Evolutionary conservation across 2,888 invertebrate genomes (phyloP), one percentile per base, ranked within the genome.

Genomic region (Apotomis turbidana): DNA sequence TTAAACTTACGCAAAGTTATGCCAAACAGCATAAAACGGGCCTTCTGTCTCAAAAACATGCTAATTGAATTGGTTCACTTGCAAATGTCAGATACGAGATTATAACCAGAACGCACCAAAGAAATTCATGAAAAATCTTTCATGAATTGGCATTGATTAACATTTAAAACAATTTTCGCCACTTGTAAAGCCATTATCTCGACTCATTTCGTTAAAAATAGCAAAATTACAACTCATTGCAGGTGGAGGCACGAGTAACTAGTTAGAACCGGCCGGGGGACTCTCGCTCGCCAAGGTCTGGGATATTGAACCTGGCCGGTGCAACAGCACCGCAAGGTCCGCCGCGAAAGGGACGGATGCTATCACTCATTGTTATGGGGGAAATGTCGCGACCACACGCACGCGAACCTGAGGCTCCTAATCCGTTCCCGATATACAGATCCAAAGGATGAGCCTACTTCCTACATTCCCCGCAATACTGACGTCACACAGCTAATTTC

Each of bases 221-320:
- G 84, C 78, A 81, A 85, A 86, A 87, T 85, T 82, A 85, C 85
- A 89, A 87, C 84, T 84, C 81, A 86, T 84, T 82, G 87, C 89
- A 87, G 89, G 88, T 90, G 86, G 55, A 57, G 67, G 70, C 70
- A 83, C 82, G 80, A 85, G 87, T 85, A 87, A 92, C 91, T 91
- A 90, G 91, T 91, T 92, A 87, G 76, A 85, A 86, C 85, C 85
- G 88, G 82, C 81, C 85, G 82, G 82, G 76, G 76, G 86, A 84
- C 85, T 86, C 87, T 87, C 89, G 89, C 85, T 86, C 91, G 90
- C 79, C 91, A 92, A 91, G 92, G 92, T 89, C 91, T 92, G 93
- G 93, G 91, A 91, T 93, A 89, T 93, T 93, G 93, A 93, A 93
- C 93, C 88, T 91, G 88, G 81, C 87, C 88, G 88, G 90, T 85